These are phyloP conservation scores for Noctua comes DNA, from an alignment of 2,888 invertebrate species.

Conservation along the genomic window DNA sequence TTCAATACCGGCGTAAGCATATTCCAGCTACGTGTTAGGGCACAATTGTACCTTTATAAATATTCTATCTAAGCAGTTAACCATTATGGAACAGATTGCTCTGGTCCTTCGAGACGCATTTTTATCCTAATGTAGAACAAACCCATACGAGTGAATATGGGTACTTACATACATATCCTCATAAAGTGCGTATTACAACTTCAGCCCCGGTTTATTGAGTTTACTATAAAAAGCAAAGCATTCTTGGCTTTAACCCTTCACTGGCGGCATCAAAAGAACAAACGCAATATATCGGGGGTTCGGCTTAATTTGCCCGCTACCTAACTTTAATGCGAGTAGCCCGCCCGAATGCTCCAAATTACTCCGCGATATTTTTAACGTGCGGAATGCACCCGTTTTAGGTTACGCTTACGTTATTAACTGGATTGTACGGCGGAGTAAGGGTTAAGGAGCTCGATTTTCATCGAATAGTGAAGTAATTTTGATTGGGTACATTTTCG, in stretches of 20 bases:
- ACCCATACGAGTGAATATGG: not conserved
- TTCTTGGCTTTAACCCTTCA: constrained; percentile 91
- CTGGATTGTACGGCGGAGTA: constrained; percentile 74
- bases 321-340: constrained; percentile 87
- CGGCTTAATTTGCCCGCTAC: constrained; percentile 88
- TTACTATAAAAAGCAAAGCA: constrained; percentile 90
- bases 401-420: constrained; percentile 87
- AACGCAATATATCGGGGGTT: constrained; percentile 90
- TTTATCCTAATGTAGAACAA: not conserved
- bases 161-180: constrained; percentile 2
- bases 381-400: constrained; percentile 87
- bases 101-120: not conserved
- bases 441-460: constrained; percentile 77
- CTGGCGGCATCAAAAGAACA: constrained; percentile 89
- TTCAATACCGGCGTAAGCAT: not conserved
- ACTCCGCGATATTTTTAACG: constrained; percentile 89
- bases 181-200: constrained; percentile 40
- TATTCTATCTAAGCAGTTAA: too few species aligned
- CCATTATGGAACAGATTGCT: not conserved
- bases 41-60: not conserved
- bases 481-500: constrained; percentile 46
- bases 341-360: constrained; percentile 88
- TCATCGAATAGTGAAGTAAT: constrained; percentile 68
- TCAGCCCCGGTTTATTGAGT: constrained; percentile 81
- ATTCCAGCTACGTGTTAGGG: not conserved